A percentile compares a stretch with the other conserved stretches of the same genome.
Evolutionary conservation across 2,888 invertebrate species (phyloP).

Genomic region (Marronus borbonicus): DNA sequence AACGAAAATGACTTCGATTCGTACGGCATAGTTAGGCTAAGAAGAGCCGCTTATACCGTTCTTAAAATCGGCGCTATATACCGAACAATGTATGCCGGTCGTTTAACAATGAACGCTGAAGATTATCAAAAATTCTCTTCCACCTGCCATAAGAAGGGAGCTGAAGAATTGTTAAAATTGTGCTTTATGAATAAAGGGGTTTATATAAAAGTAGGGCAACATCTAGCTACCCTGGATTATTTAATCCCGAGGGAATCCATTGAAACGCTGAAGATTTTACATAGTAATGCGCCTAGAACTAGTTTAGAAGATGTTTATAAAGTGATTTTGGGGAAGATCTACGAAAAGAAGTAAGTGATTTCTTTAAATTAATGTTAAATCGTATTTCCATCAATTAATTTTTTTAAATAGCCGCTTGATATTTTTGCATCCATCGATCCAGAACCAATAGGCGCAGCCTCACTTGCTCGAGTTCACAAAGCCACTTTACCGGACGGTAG

Average conservation of each 20-base stretch:
- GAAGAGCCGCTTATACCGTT: conserved; percentile 88
- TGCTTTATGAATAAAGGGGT: conserved; percentile 96
- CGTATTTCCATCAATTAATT: neutral
- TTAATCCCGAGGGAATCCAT: conserved; percentile 95
- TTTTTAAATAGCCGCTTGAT: conserved; percentile 78
- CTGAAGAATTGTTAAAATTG: conserved; percentile 86
- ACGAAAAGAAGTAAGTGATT: conserved; percentile 78
- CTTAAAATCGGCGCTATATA: conserved; percentile 86
- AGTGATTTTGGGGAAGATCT: conserved; percentile 93
- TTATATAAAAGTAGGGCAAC: conserved; percentile 98
- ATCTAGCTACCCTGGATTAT: conserved; percentile 96
- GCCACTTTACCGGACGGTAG: conserved; percentile 83
- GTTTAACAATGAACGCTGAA: conserved; percentile 77
- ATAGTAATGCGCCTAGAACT: conserved; percentile 93
- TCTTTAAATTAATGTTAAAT: neutral
- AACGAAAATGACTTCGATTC: conserved; percentile 83
- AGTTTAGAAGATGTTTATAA: conserved; percentile 85
- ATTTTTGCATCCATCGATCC: conserved; percentile 88
- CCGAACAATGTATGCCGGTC: conserved; percentile 79
- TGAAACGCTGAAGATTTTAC: conserved; percentile 89
- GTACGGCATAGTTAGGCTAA: conserved; percentile 88
- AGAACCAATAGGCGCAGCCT: conserved; percentile 94
- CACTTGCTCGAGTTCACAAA: conserved; percentile 94
- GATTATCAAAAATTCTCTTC: conserved; percentile 83
- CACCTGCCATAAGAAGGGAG: conserved; percentile 87